Evolutionary conservation across 2,888 invertebrate genomes (phyloP).

Genomic region (Eutolmus rufibarbis): DNA sequence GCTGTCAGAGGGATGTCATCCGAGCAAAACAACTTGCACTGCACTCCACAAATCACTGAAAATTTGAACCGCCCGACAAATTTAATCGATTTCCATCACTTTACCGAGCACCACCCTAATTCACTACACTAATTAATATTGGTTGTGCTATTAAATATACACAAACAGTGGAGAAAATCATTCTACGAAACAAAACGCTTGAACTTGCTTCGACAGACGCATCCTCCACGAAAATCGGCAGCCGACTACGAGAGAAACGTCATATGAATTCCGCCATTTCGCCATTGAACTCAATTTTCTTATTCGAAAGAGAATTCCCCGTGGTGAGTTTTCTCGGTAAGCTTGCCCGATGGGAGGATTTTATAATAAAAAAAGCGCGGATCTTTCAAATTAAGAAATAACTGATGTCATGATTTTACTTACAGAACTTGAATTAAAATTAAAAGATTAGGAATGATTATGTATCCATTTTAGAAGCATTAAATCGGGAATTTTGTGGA

Average conservation of each 20-base stretch:
- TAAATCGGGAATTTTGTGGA: too few relatives aligned
- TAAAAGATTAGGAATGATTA: too few relatives aligned
- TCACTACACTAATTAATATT: conserved; percentile 8
- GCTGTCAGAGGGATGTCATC: conserved; percentile 5
- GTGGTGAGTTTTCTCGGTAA: not conserved
- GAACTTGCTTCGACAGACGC: not conserved
- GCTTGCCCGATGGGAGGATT: not conserved
- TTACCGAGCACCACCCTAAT: not conserved
- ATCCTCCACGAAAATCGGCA: conserved; percentile 33
- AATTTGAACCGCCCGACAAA: not conserved
- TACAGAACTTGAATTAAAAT: too few relatives aligned
- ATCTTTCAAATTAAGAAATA: not conserved
- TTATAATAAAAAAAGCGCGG: not conserved
- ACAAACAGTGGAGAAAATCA: not conserved
- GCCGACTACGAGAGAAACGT: conserved; percentile 44
- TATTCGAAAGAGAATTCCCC: not conserved
- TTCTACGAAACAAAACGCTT: not conserved
- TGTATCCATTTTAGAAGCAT: too few relatives aligned
- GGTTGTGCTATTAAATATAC: not conserved
- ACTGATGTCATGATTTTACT: too few relatives aligned
- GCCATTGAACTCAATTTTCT: conserved; percentile 41
- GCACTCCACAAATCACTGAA: conserved; percentile 6
- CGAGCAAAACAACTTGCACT: conserved; percentile 11
- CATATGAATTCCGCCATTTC: conserved; percentile 40
- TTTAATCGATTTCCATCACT: not conserved